phyloP scores from a whole-genome alignment of 2,797 vertebrate genomes.

The Sciurus vulgaris region DNA sequence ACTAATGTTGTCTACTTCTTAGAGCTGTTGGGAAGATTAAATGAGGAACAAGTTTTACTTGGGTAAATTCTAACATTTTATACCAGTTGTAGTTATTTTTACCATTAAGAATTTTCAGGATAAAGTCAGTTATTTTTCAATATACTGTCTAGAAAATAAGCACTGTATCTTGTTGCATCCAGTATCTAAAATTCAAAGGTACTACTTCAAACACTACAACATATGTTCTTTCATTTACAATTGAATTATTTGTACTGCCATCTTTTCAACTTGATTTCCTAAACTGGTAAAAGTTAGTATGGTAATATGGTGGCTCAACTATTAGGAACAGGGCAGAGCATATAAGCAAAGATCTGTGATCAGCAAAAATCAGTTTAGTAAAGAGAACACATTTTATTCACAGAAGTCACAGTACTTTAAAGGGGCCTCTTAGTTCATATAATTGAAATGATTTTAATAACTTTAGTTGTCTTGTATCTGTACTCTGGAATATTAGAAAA shows the following conservation, averaged over 20 bases:
- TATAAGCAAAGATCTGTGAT: not conserved
- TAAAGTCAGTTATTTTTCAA: not conserved
- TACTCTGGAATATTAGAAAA: not conserved
- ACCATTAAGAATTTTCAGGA: not conserved
- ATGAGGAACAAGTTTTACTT: not conserved
- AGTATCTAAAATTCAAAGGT: not conserved
- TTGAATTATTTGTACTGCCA: not conserved
- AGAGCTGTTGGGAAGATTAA: not conserved
- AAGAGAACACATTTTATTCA: constrained; percentile 2
- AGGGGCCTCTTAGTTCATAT: not conserved
- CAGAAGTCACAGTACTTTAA: not conserved
- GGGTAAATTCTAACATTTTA: not conserved
- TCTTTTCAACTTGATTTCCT: constrained; percentile 11
- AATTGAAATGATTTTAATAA: not conserved
- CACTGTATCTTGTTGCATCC: not conserved
- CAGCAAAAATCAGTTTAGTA: constrained; percentile 31
- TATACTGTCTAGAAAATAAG: not conserved
- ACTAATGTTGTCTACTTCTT: not conserved
- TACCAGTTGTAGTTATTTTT: not conserved
- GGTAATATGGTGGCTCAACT: not conserved
- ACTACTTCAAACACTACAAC: not conserved
- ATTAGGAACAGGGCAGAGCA: not conserved
- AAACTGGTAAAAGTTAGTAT: not conserved
- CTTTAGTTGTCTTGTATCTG: not conserved
- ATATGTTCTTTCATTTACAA: not conserved